phyloP scores from a whole-genome alignment of 2,797 vertebrate species.

The Microhierax caerulescens region DNA sequence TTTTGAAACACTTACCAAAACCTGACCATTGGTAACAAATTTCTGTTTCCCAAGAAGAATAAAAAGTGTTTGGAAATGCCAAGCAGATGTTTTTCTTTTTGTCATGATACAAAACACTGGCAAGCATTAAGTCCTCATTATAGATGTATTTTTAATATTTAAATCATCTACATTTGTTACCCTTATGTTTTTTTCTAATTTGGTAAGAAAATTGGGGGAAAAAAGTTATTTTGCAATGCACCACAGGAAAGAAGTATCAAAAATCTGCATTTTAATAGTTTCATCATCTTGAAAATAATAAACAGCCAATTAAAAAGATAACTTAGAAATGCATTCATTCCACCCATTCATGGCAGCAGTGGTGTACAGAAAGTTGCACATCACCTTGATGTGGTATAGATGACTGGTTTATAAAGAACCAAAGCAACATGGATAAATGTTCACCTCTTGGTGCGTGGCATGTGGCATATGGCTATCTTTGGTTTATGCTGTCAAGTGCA shows the following conservation, averaged over 20 bases:
- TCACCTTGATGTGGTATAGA: background rate
- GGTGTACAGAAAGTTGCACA: background rate
- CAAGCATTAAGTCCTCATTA: background rate
- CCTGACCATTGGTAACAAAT: background rate
- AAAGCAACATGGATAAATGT: background rate
- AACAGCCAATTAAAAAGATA: background rate
- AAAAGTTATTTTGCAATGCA: background rate
- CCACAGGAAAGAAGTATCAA: background rate
- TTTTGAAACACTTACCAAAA: background rate
- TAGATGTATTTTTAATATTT: background rate
- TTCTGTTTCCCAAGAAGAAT: background rate
- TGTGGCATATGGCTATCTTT: constrained; percentile 9
- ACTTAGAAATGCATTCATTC: background rate
- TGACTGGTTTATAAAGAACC: background rate
- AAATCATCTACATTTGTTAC: background rate
- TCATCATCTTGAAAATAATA: background rate
- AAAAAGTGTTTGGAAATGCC: background rate
- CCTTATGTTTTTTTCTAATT: background rate
- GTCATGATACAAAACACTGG: background rate
- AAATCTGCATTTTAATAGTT: background rate
- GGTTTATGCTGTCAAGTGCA: background rate
- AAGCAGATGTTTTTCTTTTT: background rate
- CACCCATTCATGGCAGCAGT: background rate
- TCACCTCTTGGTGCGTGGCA: background rate
- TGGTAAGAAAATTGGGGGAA: background rate